Percentiles rank a stretch among this genome's conserved stretches.
These are phyloP conservation scores for Motacilla tschutschensis DNA, from an alignment of 2,113 vertebrate species.

Conservation along the genomic window DNA sequence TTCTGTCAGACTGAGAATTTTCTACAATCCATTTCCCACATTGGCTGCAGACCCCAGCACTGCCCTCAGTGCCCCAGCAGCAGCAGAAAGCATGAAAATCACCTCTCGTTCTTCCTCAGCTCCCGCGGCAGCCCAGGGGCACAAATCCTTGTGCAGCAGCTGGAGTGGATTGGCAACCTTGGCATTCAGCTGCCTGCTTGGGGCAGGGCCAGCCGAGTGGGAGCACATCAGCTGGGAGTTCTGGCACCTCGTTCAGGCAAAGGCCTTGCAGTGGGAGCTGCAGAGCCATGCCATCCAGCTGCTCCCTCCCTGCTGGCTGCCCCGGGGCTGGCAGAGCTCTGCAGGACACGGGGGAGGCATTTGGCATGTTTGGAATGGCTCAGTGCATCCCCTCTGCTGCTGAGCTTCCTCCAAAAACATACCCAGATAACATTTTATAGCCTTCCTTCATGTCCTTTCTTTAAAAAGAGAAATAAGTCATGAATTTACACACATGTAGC, in stretches of 20 bases:
- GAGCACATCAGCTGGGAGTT: not conserved
- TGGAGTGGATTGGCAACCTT: not conserved
- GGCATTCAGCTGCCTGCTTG: not conserved
- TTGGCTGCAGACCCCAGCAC: not conserved
- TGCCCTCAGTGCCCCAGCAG: not conserved
- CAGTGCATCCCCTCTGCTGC: not conserved
- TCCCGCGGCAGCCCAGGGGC: not conserved
- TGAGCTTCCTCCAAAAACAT: not conserved
- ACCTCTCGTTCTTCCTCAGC: not conserved
- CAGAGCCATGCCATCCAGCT: not conserved
- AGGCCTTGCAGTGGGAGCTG: not conserved
- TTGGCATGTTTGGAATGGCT: not conserved
- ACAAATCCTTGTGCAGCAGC: not conserved
- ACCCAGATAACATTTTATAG: not conserved
- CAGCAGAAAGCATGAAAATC: not conserved
- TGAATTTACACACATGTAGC: accelerated
- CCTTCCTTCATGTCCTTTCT: not conserved
- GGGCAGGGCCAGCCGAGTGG: not conserved
- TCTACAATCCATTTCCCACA: not conserved
- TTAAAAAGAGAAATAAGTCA: not conserved
- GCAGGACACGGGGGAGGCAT: accelerated
- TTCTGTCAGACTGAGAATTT: not conserved
- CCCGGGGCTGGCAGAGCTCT: not conserved
- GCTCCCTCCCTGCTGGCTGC: not conserved
- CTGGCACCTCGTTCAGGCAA: not conserved